phyloP scores from a whole-genome alignment of 2,797 vertebrate genomes.

The Anabacerthia variegaticeps region DNA sequence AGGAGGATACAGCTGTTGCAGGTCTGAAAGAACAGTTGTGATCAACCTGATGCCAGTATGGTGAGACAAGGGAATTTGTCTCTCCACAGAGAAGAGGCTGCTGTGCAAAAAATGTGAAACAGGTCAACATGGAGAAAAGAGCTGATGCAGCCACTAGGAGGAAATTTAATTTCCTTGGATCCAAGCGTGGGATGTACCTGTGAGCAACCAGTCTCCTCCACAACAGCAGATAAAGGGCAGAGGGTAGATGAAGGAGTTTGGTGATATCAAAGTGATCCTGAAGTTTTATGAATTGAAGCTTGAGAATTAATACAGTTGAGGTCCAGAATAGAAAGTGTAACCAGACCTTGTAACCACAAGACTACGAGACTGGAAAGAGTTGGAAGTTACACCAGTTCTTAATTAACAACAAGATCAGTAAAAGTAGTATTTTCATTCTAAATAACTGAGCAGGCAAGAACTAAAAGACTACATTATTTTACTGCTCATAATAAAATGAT shows the following conservation, averaged over 20 bases:
- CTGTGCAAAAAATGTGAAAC: not conserved
- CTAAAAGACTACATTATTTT: not conserved
- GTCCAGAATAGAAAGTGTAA: not conserved
- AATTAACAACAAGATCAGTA: not conserved
- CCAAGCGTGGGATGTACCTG: not conserved
- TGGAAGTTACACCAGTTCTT: not conserved
- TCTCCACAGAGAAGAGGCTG: not conserved
- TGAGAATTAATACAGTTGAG: not conserved
- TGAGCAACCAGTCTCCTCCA: rapidly evolving
- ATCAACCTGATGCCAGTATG: not conserved
- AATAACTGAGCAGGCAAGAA: not conserved
- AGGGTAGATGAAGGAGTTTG: not conserved
- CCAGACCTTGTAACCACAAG: not conserved
- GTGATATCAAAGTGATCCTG: not conserved
- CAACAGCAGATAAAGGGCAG: not conserved
- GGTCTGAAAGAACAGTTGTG: not conserved
- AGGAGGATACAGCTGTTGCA: constrained; percentile 3
- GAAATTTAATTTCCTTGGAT: not conserved
- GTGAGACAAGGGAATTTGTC: not conserved
- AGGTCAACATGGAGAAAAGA: not conserved
- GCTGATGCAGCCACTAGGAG: not conserved
- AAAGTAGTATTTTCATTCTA: not conserved
- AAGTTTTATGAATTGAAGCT: not conserved
- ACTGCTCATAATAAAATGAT: not conserved
- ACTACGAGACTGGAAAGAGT: not conserved